Evolutionary conservation across 92 coral and sea anemone genomes (phyloP), one percentile per base, ranked within the genome.

Genomic region (Parazoanthus atlanticus): DNA sequence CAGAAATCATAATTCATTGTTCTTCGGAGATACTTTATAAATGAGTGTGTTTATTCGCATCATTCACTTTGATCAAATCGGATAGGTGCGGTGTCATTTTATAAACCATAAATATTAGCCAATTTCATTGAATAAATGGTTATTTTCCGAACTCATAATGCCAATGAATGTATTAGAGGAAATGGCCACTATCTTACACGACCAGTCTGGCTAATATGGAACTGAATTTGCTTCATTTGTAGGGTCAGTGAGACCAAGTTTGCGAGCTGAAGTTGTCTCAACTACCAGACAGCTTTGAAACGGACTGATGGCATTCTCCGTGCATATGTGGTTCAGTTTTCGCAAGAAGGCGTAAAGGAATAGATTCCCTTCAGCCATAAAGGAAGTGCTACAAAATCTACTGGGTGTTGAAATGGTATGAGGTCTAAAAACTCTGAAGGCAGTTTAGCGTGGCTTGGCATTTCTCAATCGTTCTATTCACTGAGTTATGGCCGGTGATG

Each of bases 351-450:
- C 69, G 76, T 84, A 84, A 70, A 71, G 25, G 19, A 64, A 38
- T 32, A 33, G 34, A n/a, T 75, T 21, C 52, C 28, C 73, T 82
- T 82, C 75, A 70, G 78, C 76, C 56, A 28, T 17, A 84, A 38
- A 84, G 78, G 87, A 84, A 69, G 52, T 70, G 74, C 41, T 69
- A 46, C 65, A 70, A 49, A 70, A 17, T 84, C 58, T 84, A 84
- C 78, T 31, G 78, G 79, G 66, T 84, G 87, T 38, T 84, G 87
- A 71, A 84, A 70, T 84, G 87, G 78, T 84, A 84, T 84, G 87
- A 84, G 77, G 87, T 84, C 87, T 84, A 28, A 71, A 84, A 83
- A 84, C 65, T 69, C 78, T 41, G 78, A 84, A 67, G 25, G 78
- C 65, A 69, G 52, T 69, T 28, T 70, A 84, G 66, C 78, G 19